phyloP scores from a whole-genome alignment of 1,140 invertebrate species.

The Planococcus citri region DNA sequence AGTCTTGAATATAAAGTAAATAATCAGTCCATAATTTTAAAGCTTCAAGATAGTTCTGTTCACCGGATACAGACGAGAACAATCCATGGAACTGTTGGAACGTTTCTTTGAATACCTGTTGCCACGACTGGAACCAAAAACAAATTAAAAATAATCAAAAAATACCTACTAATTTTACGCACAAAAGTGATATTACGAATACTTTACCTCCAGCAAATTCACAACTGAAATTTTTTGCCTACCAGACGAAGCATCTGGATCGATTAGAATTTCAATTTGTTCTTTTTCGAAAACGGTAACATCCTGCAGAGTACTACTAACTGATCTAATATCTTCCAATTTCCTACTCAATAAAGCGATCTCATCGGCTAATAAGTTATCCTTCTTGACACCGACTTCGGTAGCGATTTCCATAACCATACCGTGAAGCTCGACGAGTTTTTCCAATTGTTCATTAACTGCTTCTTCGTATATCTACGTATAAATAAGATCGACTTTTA shows the following conservation, averaged over 20 bases:
- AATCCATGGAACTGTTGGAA: constrained; percentile 75
- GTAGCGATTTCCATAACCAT: constrained; percentile 61
- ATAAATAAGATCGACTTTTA: too few species aligned
- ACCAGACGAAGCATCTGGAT: neutral
- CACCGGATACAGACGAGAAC: constrained; percentile 58
- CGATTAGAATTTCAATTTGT: neutral
- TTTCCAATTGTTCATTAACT: constrained; percentile 38
- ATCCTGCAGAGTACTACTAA: neutral
- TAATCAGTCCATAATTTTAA: constrained; percentile 69
- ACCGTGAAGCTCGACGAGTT: constrained; percentile 59
- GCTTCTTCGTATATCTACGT: neutral
- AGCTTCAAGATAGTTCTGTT: constrained; percentile 60
- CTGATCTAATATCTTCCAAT: constrained; percentile 50
- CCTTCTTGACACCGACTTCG: constrained; percentile 55
- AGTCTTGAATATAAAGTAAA: constrained; percentile 62
- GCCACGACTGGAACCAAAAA: constrained; percentile 65
- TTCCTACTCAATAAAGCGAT: constrained; percentile 59
- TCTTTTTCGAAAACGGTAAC: neutral
- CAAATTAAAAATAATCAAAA: neutral
- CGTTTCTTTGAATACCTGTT: constrained; percentile 72
- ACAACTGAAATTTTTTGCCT: constrained; percentile 10
- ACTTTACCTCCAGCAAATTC: constrained; percentile 21
- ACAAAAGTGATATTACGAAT: constrained; percentile 11
- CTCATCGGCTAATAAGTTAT: constrained; percentile 55
- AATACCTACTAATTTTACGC: too few species aligned